Evolutionary conservation across 2,113 vertebrate species (phyloP), one percentile per base, ranked within the genome.

Genomic region (Lophochroa leadbeateri): DNA sequence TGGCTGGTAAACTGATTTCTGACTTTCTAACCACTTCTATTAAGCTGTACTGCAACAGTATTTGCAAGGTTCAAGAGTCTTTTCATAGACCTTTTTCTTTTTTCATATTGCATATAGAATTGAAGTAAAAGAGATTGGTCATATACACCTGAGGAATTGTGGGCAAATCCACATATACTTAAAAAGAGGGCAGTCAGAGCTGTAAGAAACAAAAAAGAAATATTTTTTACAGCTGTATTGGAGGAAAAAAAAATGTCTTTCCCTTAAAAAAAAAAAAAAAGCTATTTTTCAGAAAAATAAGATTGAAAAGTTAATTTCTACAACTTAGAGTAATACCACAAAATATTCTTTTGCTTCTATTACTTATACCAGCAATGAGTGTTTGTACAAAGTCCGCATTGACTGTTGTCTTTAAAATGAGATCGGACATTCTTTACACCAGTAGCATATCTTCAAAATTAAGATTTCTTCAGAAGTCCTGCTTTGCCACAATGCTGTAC

Each of bases 291-390:
- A 88, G 29, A 8, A 25, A 35, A 63, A 63, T 33, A 49, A 12
- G 0, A 2, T 5, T 13, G 1, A 74, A 78, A 63, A 57, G 60
- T 23, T 27, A 3, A 31, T 65, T 64, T 60, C 11, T 35, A 43
- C 6, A 25, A 28, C 31, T n/a, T 55, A 52, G 7, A 71, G 41
- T 39, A 43, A 31, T 57, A n/a, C 4, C 14, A 49, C 27, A 37
- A 84, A 72, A 61, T 58, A 86, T 53, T 82, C 2, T 4, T 80
- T 82, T 77, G 7, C 12, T 85, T 55, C 50, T 83, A 5, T 79
- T 60, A 35, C 28, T 76, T 80, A 7, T 55, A 25, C 5, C 2
- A 47, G 8, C 0, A 0, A n/a, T 10, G 47, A 69, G 6, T 12
- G 31, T 25, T 60, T 52, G 15, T 37, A 39, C 10, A n/a, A 31